These are phyloP conservation scores for Eupithecia abbreviata DNA, from an alignment of 2,888 invertebrate species.

Conservation along the genomic window DNA sequence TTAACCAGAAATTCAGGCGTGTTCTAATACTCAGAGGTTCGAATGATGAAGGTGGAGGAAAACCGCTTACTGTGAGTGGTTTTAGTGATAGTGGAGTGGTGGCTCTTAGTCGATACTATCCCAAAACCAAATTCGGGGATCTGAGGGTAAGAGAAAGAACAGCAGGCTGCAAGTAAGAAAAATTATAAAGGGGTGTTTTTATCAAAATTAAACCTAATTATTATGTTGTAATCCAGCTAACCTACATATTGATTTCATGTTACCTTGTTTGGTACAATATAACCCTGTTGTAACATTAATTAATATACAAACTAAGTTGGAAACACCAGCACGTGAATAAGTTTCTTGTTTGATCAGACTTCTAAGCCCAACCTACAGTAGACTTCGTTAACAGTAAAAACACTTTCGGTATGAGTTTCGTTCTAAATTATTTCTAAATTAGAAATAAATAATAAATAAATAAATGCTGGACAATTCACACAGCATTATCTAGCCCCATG, in stretches of 20 bases:
- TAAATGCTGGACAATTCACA: too few relatives aligned
- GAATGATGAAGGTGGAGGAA: too few relatives aligned
- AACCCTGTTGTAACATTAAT: slow-evolving; percentile 3
- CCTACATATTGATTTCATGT: not conserved
- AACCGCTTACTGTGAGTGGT: too few relatives aligned
- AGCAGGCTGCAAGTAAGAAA: not conserved
- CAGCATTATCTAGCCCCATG: too few relatives aligned
- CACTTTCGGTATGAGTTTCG: not conserved
- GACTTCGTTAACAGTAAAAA: slow-evolving; percentile 10
- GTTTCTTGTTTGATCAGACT: slow-evolving; percentile 30
- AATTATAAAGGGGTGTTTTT: not conserved
- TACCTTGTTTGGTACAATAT: not conserved
- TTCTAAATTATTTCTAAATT: not conserved
- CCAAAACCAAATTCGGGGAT: not conserved
- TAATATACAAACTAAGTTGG: slow-evolving; percentile 17
- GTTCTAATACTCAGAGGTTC: too few relatives aligned
- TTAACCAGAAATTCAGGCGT: too few relatives aligned
- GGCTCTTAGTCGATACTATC: not conserved
- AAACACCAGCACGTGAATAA: slow-evolving; percentile 22
- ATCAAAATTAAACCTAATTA: not conserved
- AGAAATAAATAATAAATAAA: too few relatives aligned
- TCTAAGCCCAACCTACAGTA: slow-evolving; percentile 16
- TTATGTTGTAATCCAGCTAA: not conserved
- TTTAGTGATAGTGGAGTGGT: too few relatives aligned
- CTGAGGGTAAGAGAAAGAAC: not conserved